Evolutionary conservation across 1,140 invertebrate genomes (phyloP).

Genomic region (Sycophaga agraensis): DNA sequence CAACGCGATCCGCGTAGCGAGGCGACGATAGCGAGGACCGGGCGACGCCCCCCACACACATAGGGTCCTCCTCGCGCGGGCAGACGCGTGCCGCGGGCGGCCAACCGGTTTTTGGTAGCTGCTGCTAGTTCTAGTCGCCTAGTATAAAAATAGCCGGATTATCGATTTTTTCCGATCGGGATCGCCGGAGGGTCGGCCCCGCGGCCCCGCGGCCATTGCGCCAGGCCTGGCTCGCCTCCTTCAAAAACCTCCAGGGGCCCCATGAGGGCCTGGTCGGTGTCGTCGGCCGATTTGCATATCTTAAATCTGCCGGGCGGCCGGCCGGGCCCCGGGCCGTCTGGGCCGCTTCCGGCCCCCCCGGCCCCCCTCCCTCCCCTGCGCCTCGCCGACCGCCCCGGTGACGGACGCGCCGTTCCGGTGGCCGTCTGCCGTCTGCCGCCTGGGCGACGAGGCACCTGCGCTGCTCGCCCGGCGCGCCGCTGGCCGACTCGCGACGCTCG

Average conservation of each 20-base stretch:
- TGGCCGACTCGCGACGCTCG: no score
- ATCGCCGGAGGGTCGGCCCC: constrained; percentile 18
- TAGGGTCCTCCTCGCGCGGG: no score
- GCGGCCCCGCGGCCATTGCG: neutral
- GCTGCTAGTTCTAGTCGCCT: constrained; percentile 37
- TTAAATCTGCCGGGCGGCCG: neutral
- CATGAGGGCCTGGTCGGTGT: constrained; percentile 38
- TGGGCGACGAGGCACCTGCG: neutral
- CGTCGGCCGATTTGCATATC: constrained; percentile 39
- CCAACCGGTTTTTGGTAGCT: constrained; percentile 26
- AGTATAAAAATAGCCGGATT: constrained; percentile 44
- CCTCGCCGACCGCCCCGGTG: no score
- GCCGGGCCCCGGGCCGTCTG: neutral
- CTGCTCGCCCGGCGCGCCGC: no score
- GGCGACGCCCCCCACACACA: neutral
- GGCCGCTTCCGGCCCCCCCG: neutral
- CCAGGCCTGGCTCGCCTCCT: neutral
- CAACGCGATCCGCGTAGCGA: no score
- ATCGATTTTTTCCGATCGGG: constrained; percentile 44
- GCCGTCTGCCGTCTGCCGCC: neutral
- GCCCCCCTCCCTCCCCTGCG: neutral
- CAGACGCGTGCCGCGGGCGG: neutral
- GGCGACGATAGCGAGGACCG: neutral
- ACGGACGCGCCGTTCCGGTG: neutral
- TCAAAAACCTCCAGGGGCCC: constrained; percentile 18